A percentile compares a stretch with the other conserved stretches of the same genome.
These are phyloP conservation scores for Stenopsyche tienmushanensis DNA, from an alignment of 1,140 invertebrate species.

Conservation along the genomic window DNA sequence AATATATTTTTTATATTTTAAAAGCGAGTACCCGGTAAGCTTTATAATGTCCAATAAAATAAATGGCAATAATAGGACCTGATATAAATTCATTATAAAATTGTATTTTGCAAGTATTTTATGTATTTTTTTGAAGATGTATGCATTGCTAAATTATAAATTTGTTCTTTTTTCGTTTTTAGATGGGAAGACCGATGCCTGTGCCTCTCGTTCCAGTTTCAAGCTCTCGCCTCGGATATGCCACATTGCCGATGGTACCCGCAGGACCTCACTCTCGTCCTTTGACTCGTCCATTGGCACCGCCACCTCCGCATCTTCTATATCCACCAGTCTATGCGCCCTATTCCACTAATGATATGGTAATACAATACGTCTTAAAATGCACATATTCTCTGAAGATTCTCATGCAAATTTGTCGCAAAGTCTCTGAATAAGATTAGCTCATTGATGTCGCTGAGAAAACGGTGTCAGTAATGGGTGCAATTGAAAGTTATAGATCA, in stretches of 20 bases:
- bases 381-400: background rate
- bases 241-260: constrained; percentile 36
- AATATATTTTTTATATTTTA: background rate
- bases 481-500: too few relatives aligned
- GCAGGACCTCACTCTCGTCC: constrained; percentile 23
- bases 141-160: background rate
- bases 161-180: constrained; percentile 22
- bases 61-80: background rate
- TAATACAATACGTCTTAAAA: constrained; percentile 10
- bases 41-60: background rate
- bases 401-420: background rate
- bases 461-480: too few relatives aligned
- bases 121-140: background rate
- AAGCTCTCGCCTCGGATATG: constrained; percentile 33
- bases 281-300: constrained; percentile 17
- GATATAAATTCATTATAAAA: background rate
- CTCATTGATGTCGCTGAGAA: too few relatives aligned
- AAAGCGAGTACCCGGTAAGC: background rate
- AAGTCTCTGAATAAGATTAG: background rate
- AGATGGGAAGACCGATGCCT: constrained; percentile 30
- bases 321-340: constrained; percentile 36
- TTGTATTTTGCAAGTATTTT: background rate
- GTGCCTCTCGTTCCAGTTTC: constrained; percentile 30
- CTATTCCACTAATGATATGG: constrained; percentile 37
- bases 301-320: constrained; percentile 22